phyloP scores from a whole-genome alignment of 1,140 invertebrate genomes.

The Nymphalis io region DNA sequence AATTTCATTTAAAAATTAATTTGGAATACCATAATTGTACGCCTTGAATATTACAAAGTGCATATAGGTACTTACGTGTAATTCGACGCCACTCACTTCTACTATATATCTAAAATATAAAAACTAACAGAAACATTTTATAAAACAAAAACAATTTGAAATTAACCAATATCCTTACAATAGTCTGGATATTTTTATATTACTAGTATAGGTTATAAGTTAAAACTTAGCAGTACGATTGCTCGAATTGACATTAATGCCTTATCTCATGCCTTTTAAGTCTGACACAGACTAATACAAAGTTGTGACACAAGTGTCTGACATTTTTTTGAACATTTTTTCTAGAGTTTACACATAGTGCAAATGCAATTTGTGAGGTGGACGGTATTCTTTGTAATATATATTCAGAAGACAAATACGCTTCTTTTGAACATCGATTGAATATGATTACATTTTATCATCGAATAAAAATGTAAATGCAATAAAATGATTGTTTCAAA shows the following conservation, averaged over 20 bases:
- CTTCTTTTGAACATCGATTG: no score
- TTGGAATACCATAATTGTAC: background rate
- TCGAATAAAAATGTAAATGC: no score
- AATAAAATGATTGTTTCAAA: no score
- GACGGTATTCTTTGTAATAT: no score
- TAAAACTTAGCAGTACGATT: background rate
- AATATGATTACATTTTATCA: no score
- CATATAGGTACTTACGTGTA: background rate
- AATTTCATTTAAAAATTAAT: background rate
- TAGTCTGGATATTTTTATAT: background rate
- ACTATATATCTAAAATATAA: background rate
- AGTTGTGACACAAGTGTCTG: no score
- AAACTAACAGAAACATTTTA: background rate
- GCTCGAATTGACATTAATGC: background rate
- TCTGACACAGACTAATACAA: background rate
- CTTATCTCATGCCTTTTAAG: background rate
- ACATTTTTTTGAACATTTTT: no score
- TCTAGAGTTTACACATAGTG: no score
- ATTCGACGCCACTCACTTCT: background rate
- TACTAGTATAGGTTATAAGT: background rate
- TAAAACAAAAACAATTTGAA: background rate
- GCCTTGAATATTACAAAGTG: background rate
- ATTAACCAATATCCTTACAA: background rate
- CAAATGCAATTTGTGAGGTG: no score
- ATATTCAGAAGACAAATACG: no score